A percentile compares a stretch with the other conserved stretches of the same genome.
These are phyloP conservation scores for Siphlonurus alternatus DNA, from an alignment of 2,888 invertebrate species.

Conservation along the genomic window DNA sequence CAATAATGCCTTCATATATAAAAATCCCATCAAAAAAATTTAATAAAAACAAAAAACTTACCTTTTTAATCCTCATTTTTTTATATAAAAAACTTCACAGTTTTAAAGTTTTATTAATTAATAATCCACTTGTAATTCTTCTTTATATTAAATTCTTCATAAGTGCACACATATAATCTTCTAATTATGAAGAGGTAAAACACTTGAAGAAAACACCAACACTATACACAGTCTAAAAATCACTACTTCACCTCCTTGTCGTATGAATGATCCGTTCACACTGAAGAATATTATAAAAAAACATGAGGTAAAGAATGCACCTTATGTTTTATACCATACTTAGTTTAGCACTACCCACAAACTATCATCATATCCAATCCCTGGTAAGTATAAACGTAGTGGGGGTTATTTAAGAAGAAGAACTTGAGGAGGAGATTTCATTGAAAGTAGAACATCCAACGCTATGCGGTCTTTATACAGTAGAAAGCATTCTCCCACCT, in stretches of 20 bases:
- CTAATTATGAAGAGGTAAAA: neutral
- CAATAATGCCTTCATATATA: neutral
- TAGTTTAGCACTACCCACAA: too few relatives aligned
- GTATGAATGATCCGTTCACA: neutral
- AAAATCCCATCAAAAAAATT: neutral
- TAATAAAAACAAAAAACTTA: neutral
- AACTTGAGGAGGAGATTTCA: too few relatives aligned
- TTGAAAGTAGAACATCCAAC: too few relatives aligned
- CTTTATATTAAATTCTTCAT: neutral
- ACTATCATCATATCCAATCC: too few relatives aligned
- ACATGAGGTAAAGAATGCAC: neutral
- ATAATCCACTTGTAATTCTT: neutral
- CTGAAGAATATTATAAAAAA: neutral
- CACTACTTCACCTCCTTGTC: too few relatives aligned
- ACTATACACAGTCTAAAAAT: neutral
- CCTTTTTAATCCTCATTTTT: neutral
- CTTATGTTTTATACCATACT: neutral
- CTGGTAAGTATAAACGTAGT: too few relatives aligned
- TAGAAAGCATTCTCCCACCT: too few relatives aligned
- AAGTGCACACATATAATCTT: neutral
- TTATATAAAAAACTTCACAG: neutral
- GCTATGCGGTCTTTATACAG: too few relatives aligned
- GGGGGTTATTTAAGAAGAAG: too few relatives aligned
- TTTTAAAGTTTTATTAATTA: neutral
- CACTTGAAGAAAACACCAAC: neutral